A percentile compares a stretch with the other conserved stretches of the same genome.
Conservation (phyloP, 2,888 invertebrate species). For the Ormyrus rosae region DNA sequence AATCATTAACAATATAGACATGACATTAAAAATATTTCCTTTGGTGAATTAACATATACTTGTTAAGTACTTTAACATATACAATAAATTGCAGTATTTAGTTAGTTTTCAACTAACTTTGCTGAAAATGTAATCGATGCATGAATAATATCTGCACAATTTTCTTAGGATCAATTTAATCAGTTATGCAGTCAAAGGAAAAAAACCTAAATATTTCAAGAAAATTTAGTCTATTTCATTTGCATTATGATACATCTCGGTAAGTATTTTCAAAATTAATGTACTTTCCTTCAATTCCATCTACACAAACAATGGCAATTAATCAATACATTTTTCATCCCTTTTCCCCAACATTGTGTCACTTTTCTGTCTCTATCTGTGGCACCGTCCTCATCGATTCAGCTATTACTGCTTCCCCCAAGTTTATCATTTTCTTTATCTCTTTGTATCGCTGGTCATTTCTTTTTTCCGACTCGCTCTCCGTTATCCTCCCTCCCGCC, state of each 20-base stretch:
- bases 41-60: too few species aligned
- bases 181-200: too few species aligned
- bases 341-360: not conserved
- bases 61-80: too few species aligned
- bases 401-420: not conserved
- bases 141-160: too few species aligned
- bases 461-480: not conserved
- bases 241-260: not conserved
- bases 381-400: conserved; percentile 13
- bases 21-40: too few species aligned
- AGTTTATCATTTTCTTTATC: conserved; percentile 33
- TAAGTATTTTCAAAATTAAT: conserved; percentile 1
- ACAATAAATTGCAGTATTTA: too few species aligned
- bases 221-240: not conserved
- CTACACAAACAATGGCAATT: not conserved
- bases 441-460: conserved; percentile 10
- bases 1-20: too few species aligned
- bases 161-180: too few species aligned
- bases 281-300: not conserved
- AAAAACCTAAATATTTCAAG: too few species aligned
- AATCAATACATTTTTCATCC: conserved; percentile 4
- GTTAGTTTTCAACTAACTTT: too few species aligned
- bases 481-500: not conserved
- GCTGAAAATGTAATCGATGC: too few species aligned
- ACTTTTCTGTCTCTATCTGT: not conserved